Base-by-base conservation (phyloP, 1,140 invertebrate genomes). In the Sycophaga agraensis region DNA sequence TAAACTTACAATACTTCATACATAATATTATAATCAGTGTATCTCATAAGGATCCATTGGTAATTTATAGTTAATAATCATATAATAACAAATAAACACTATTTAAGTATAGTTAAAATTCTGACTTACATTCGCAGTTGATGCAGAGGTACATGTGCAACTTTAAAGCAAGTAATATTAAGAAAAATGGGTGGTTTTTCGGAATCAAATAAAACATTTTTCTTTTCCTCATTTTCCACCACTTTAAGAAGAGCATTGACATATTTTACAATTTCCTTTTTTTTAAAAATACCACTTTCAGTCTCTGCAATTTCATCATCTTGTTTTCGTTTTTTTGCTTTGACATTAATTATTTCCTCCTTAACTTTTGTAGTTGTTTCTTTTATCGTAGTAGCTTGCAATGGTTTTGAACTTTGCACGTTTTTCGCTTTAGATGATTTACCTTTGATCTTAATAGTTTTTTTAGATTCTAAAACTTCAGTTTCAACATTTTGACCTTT, bases 31-130 rank as follows among this genome's bases (percentile, higher is more conserved):
- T 70, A 73, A 80, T 79, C 76, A 80, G 16, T 26, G 22, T 24
- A 39, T 65, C 63, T 79, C 75, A 79, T 79, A 75, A 79, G 74
- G 74, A 80, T 77, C 75, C 73, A 80, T 77, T 79, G 77, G 75
- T 68, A 69, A 63, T 60, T 61, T 62, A 37, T 64, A 62, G 12
- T 49, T 11, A 57, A 67, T 77, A 79, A 80, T 77, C 74, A 76
- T 73, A 59, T 70, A 35, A 61, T 45, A 60, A 42, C 42, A 42
- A 39, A 22, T 55, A 50, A 42, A 35, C 16, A 31, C 28, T 31
- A 26, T 45, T 24, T 24, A 43, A 35, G 4, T 16, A 24, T 46
- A 26, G 31, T 53, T 31, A 54, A 48, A 61, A 57, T 24, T 45
- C 48, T 37, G 66, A 76, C 78, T 76, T 75, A 83, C 77, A 84